phyloP scores from a whole-genome alignment of 2,113 vertebrate species.

The Psittacula cyanocephala region DNA sequence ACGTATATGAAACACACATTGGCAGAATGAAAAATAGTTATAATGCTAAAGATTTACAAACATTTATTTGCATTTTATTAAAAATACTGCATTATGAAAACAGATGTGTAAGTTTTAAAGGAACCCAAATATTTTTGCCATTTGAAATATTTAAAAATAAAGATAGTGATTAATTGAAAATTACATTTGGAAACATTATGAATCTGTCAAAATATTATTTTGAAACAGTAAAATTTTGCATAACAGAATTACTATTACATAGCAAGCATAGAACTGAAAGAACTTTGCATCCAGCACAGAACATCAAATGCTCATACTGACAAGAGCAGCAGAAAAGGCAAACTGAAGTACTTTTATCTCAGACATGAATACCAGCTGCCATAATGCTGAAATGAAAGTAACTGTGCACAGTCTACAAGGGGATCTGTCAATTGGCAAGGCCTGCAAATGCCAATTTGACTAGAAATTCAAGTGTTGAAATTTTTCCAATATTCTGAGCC shows the following conservation, averaged over 20 bases:
- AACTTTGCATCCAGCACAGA: not conserved
- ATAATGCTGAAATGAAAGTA: not conserved
- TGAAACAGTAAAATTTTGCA: not conserved
- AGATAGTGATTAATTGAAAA: not conserved
- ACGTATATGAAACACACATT: not conserved
- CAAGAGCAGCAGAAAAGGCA: not conserved
- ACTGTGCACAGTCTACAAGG: not conserved
- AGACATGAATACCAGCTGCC: not conserved
- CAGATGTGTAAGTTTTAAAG: not conserved
- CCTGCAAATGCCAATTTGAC: not conserved
- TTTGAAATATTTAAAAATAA: not conserved
- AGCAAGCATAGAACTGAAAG: not conserved
- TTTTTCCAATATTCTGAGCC: not conserved
- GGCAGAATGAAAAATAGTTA: not conserved
- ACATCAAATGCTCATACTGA: not conserved
- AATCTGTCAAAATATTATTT: not conserved
- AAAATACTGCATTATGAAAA: not conserved
- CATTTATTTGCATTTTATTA: not conserved
- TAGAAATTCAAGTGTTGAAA: not conserved
- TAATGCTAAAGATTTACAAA: not conserved
- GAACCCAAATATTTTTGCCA: not conserved
- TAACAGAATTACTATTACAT: not conserved
- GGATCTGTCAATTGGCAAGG: not conserved
- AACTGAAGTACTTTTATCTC: not conserved
- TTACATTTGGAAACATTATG: not conserved